Evolutionary conservation across 1,140 invertebrate species (phyloP).

Genomic region (Drosophila busckii): DNA sequence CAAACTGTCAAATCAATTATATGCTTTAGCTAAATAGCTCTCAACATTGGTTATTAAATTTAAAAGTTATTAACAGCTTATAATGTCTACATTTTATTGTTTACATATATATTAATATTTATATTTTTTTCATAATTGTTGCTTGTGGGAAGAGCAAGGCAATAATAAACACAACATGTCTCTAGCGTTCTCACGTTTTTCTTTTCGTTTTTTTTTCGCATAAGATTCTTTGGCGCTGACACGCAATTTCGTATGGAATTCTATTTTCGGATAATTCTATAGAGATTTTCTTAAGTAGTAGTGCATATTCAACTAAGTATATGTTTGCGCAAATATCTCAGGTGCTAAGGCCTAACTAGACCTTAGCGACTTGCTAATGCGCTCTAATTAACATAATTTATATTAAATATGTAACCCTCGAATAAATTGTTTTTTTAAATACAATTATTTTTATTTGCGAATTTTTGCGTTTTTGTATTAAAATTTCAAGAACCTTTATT

Average conservation of each 20-base stretch:
- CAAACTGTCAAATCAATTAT: slow-evolving; percentile 8
- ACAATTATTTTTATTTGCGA: no score
- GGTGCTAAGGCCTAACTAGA: slow-evolving; percentile 17
- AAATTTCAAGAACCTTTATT: no score
- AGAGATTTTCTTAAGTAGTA: neutral
- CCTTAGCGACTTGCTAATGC: slow-evolving; percentile 1
- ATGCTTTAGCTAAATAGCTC: no score
- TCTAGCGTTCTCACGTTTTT: slow-evolving; percentile 66
- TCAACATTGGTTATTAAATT: no score
- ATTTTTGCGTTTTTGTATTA: no score
- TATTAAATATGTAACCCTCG: neutral
- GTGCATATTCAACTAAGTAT: slow-evolving; percentile 37
- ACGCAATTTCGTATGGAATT: slow-evolving; percentile 55
- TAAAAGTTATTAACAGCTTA: no score
- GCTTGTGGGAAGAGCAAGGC: slow-evolving; percentile 25
- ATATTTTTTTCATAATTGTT: slow-evolving; percentile 56
- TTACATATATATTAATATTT: slow-evolving; percentile 43
- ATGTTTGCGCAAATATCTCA: slow-evolving; percentile 45
- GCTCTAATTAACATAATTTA: slow-evolving; percentile 3
- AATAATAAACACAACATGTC: slow-evolving; percentile 41
- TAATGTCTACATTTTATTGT: no score
- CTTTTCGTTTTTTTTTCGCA: no score
- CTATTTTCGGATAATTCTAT: slow-evolving; percentile 47
- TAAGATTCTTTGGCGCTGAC: slow-evolving; percentile 61
- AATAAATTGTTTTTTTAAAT: neutral